These are phyloP conservation scores for Catostylus mosaicus DNA, from an alignment of 30 jellyfish, hydroid and myxozoan genomes.

Conservation along the genomic window DNA sequence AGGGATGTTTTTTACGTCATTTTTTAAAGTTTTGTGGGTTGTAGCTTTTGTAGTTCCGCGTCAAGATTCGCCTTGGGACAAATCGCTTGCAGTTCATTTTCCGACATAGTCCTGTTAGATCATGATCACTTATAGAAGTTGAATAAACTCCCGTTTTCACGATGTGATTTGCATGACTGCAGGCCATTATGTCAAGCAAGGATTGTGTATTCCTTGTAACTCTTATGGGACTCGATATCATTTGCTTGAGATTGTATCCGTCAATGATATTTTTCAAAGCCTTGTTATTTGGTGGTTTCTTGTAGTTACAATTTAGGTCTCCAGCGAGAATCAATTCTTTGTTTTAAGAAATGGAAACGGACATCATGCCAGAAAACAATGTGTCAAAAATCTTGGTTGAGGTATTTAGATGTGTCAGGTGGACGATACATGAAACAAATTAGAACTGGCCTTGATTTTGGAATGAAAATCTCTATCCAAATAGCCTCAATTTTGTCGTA, in stretches of 20 bases:
- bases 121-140: slow-evolving; percentile 42
- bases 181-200: slow-evolving; percentile 19
- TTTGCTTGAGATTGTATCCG: neutral
- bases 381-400: slow-evolving; percentile 8
- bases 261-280: slow-evolving; percentile 4
- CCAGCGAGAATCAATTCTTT: slow-evolving; percentile 34
- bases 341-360: neutral
- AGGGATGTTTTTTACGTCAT: neutral
- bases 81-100: slow-evolving; percentile 20
- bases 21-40: slow-evolving; percentile 8
- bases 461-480: neutral
- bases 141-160: slow-evolving; percentile 17
- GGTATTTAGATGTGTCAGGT: slow-evolving; percentile 10
- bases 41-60: slow-evolving; percentile 11
- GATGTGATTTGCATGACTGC: slow-evolving; percentile 9
- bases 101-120: slow-evolving; percentile 18
- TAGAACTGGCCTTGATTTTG: slow-evolving; percentile 5
- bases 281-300: slow-evolving; percentile 5
- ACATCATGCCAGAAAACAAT: slow-evolving; percentile 1
- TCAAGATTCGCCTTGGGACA: slow-evolving; percentile 23
- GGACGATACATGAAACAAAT: slow-evolving; percentile 14
- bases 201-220: neutral
- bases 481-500: no score
- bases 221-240: slow-evolving; percentile 12
- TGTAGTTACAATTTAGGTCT: neutral